Conservation (phyloP, 2,797 vertebrate species). For the Aselliscus stoliczkanus region DNA sequence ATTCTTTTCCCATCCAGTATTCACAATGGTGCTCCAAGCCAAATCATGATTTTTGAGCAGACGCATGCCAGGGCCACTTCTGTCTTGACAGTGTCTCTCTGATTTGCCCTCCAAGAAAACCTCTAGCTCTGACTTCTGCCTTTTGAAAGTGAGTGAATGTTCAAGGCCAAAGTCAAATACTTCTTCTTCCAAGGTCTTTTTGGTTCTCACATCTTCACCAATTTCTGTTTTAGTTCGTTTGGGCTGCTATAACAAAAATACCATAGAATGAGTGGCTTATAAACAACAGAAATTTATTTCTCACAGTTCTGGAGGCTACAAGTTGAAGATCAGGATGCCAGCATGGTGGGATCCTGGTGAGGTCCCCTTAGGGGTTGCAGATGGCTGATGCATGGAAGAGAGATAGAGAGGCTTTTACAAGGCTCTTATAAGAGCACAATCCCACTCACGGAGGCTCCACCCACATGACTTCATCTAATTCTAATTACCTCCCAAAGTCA, state of each 20-base stretch:
- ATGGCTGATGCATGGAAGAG: background rate
- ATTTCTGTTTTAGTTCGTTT: background rate
- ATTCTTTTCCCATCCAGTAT: background rate
- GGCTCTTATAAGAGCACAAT: background rate
- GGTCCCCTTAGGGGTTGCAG: background rate
- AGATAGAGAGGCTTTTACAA: background rate
- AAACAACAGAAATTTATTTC: background rate
- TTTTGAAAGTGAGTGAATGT: background rate
- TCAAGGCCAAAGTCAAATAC: background rate
- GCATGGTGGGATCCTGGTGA: background rate
- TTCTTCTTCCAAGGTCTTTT: background rate
- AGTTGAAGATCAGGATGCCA: background rate
- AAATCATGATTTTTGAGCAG: background rate
- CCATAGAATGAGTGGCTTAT: background rate
- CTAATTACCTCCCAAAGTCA: background rate
- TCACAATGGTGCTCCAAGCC: background rate
- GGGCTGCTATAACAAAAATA: background rate
- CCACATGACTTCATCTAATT: background rate
- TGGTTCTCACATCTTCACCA: background rate
- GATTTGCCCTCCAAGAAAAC: background rate
- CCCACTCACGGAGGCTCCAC: background rate
- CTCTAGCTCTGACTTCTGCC: background rate
- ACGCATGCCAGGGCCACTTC: fast-evolving
- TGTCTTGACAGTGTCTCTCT: background rate
- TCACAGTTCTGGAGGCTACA: background rate